Evolutionary conservation across 1,140 invertebrate genomes (phyloP).

Genomic region (Heliconius congener): DNA sequence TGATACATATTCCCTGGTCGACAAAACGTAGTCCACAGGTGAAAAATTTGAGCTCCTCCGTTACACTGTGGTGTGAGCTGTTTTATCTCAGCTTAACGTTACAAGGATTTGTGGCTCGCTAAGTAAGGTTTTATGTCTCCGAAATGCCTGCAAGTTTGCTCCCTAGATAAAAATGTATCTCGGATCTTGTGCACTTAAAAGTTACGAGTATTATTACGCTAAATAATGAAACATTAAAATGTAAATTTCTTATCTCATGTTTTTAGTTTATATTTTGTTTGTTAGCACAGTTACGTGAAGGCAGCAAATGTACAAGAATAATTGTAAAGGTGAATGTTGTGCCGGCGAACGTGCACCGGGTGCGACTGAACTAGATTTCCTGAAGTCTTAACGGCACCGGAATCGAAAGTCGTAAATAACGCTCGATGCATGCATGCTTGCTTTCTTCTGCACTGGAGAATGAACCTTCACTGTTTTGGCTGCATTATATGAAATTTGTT

Average conservation of each 20-base stretch:
- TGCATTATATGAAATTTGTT: conserved; percentile 8
- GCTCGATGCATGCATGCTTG: conserved; percentile 63
- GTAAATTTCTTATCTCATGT: conserved; percentile 20
- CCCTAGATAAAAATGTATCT: conserved; percentile 74
- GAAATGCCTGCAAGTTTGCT: conserved; percentile 72
- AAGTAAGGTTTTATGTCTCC: conserved; percentile 79
- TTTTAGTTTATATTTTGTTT: conserved; percentile 21
- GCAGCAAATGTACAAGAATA: conserved; percentile 28
- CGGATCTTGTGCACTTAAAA: conserved; percentile 50
- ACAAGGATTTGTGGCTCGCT: conserved; percentile 80
- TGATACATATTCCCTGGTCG: conserved; percentile 61
- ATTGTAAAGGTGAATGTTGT: conserved; percentile 26
- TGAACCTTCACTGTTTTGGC: conserved; percentile 56
- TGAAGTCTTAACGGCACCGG: conserved; percentile 60
- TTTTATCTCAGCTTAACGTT: conserved; percentile 81
- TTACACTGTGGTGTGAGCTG: conserved; percentile 69
- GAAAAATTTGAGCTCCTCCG: conserved; percentile 73
- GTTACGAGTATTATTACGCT: conserved; percentile 38
- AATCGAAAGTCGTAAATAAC: conserved; percentile 77
- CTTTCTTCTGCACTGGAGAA: conserved; percentile 59
- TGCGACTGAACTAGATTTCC: conserved; percentile 46
- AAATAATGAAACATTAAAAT: conserved; percentile 41
- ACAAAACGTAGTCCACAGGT: conserved; percentile 61
- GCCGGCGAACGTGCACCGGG: conserved; percentile 35
- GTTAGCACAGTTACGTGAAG: not conserved